Percentiles rank a stretch among this genome's conserved stretches.
Conservation (phyloP, 2,797 vertebrate species). For the Chiloscyllium punctatum region DNA sequence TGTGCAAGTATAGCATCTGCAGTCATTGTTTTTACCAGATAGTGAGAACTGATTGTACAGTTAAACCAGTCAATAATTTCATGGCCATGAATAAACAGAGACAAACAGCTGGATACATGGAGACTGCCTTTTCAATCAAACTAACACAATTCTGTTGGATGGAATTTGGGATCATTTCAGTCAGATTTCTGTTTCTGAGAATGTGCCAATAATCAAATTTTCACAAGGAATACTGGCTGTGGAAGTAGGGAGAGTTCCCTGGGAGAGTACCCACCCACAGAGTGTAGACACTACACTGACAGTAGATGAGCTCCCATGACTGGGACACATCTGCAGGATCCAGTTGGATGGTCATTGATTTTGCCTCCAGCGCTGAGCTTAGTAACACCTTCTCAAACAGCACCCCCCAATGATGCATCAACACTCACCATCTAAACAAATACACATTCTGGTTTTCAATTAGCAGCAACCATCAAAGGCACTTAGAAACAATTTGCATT, state of each 20-base stretch:
- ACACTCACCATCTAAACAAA: background rate
- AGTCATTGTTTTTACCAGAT: too few species aligned
- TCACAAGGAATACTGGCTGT: background rate
- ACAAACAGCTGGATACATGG: background rate
- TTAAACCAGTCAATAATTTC: background rate
- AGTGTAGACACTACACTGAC: background rate
- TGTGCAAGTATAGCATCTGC: too few species aligned
- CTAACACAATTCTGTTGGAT: background rate
- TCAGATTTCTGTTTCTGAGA: background rate
- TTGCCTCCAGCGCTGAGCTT: background rate
- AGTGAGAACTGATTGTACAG: too few species aligned
- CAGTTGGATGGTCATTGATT: background rate
- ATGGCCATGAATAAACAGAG: background rate
- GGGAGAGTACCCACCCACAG: too few species aligned
- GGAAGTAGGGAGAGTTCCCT: background rate
- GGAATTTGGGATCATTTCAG: background rate
- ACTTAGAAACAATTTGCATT: background rate
- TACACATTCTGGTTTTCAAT: background rate
- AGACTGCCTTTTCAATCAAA: background rate
- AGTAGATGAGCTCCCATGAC: background rate
- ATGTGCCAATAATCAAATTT: background rate
- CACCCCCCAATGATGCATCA: background rate
- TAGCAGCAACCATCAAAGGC: background rate
- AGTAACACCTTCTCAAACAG: background rate
- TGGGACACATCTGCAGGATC: background rate